These are phyloP conservation scores for Blastobasis adustella DNA, from an alignment of 2,888 invertebrate genomes.

Conservation along the genomic window DNA sequence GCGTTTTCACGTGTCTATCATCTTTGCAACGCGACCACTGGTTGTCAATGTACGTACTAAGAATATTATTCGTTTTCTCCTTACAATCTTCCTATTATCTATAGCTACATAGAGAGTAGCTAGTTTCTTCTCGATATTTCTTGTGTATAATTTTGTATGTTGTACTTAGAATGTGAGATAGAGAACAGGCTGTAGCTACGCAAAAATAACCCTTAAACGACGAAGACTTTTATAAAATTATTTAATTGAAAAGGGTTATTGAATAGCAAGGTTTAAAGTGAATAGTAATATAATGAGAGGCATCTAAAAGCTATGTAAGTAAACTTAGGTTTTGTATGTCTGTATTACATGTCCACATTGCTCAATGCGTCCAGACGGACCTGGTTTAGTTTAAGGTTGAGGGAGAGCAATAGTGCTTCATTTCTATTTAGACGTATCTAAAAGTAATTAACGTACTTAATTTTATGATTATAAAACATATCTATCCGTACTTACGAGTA, in stretches of 20 bases:
- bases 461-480: conserved; percentile 38
- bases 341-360: conserved; percentile 64
- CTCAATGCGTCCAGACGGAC: conserved; percentile 61
- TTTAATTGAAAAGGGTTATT: background rate
- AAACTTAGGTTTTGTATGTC: conserved; percentile 25
- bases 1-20: too few relatives aligned
- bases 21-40: too few relatives aligned
- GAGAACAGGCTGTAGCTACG: too few relatives aligned
- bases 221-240: background rate
- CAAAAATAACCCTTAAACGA: too few relatives aligned
- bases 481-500: conserved; percentile 6
- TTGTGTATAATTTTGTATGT: too few relatives aligned
- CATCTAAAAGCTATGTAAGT: background rate
- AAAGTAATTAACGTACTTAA: conserved; percentile 33
- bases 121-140: too few relatives aligned
- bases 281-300: background rate
- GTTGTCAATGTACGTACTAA: too few relatives aligned
- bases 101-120: too few relatives aligned
- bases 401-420: conserved; percentile 58
- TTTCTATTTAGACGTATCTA: conserved; percentile 19
- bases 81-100: too few relatives aligned
- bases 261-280: background rate
- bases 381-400: conserved; percentile 58
- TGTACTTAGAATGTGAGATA: too few relatives aligned
- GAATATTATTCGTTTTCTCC: too few relatives aligned